phyloP scores from a whole-genome alignment of 2,113 vertebrate genomes.

The Dunckerocampus dactyliophorus region DNA sequence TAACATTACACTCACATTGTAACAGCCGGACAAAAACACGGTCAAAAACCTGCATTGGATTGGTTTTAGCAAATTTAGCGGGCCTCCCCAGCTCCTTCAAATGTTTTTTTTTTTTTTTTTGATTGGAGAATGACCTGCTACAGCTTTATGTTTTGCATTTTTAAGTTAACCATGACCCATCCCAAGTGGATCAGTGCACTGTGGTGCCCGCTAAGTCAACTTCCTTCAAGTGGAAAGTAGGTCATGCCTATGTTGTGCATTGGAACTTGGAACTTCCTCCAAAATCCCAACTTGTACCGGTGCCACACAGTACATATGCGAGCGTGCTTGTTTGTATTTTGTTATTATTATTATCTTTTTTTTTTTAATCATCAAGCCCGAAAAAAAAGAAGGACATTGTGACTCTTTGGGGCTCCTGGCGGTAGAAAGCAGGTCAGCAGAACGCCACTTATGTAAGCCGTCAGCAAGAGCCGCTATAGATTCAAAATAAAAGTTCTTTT shows the following conservation, averaged over 20 bases:
- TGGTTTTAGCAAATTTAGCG: too few species aligned
- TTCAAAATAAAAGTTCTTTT: neutral
- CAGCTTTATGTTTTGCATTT: neutral
- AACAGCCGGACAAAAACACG: too few species aligned
- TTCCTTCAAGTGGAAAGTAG: conserved; percentile 42
- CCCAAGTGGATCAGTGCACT: neutral
- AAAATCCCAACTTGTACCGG: neutral
- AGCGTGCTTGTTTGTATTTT: neutral
- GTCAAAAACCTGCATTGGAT: too few species aligned
- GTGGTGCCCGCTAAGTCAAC: conserved; percentile 1
- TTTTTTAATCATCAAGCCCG: neutral
- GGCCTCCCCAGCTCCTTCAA: too few species aligned
- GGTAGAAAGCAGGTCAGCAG: conserved; percentile 58
- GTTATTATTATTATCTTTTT: neutral
- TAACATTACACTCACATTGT: too few species aligned
- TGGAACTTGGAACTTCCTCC: neutral
- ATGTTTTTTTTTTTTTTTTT: too few species aligned
- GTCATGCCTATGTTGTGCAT: conserved; percentile 36
- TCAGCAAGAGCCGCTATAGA: neutral
- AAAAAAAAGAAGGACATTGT: neutral
- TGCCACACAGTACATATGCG: neutral
- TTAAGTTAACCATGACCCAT: neutral
- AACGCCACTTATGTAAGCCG: conserved; percentile 55
- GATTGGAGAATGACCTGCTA: too few species aligned
- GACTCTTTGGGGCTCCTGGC: neutral